Conservation (phyloP, 2,797 vertebrate genomes). For the Iguana delicatissima region DNA sequence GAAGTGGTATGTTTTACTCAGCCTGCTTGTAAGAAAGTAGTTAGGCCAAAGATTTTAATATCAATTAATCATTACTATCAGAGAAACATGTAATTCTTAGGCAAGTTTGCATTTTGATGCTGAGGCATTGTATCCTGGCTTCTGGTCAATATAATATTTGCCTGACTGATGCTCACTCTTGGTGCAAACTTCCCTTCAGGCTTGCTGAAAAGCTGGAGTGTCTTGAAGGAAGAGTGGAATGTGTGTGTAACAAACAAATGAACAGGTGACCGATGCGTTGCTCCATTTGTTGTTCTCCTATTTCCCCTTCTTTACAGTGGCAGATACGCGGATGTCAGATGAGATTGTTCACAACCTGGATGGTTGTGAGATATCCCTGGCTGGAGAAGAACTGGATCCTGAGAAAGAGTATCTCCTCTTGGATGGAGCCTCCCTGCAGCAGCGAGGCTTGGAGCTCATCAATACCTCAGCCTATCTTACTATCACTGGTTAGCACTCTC, state of each 20-base stretch:
- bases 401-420: constrained; percentile 93
- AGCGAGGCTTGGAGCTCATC: constrained; percentile 93
- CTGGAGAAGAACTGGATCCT: constrained; percentile 94
- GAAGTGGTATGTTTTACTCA: not conserved
- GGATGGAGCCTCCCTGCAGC: constrained; percentile 89
- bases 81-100: not conserved
- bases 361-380: constrained; percentile 93
- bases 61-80: not conserved
- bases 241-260: not conserved
- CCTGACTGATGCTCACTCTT: not conserved
- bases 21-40: too few relatives aligned
- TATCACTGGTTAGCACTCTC: constrained; percentile 83
- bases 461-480: constrained; percentile 96
- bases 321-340: constrained; percentile 92
- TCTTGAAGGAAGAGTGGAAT: not conserved
- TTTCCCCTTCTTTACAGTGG: constrained; percentile 68
- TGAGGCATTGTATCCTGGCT: not conserved
- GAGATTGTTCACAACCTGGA: constrained; percentile 98
- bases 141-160: not conserved
- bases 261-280: not conserved
- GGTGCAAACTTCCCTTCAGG: not conserved
- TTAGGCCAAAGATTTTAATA: not conserved
- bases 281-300: not conserved
- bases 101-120: not conserved
- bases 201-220: not conserved